Conservation (phyloP, 2,797 vertebrate species). For the Pseudopleuronectes americanus region DNA sequence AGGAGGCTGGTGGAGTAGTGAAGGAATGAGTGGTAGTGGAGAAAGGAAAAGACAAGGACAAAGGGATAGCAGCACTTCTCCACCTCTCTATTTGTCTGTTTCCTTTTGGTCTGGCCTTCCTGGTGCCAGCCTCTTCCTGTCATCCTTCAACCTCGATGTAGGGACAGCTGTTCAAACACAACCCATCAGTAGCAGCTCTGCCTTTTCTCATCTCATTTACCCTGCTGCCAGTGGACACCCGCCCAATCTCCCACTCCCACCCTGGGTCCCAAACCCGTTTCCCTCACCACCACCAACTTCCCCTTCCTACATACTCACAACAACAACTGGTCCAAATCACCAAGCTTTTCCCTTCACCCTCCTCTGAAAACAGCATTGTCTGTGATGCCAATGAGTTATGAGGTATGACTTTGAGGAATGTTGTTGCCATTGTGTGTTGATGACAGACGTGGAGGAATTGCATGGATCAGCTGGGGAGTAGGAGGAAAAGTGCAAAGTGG, state of each 20-base stretch:
- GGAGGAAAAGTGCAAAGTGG: conserved; percentile 1
- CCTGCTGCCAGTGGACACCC: not conserved
- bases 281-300: conserved; percentile 26
- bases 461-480: conserved; percentile 23
- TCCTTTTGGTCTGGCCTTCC: conserved; percentile 37
- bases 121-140: conserved; percentile 51
- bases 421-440: conserved; percentile 44
- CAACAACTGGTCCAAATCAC: conserved; percentile 37
- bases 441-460: conserved; percentile 40
- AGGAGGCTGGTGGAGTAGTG: not conserved
- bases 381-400: conserved; percentile 41
- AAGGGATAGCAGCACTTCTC: not conserved
- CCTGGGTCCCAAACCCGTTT: not conserved
- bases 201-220: conserved; percentile 11
- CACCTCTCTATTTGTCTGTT: conserved; percentile 10
- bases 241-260: not conserved
- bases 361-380: conserved; percentile 54
- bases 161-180: conserved; percentile 48
- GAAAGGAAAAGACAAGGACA: conserved; percentile 7
- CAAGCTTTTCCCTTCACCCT: conserved; percentile 36
- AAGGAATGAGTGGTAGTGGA: not conserved
- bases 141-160: conserved; percentile 38
- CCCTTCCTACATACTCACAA: conserved; percentile 23
- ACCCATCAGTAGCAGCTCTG: not conserved
- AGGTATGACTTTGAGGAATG: conserved; percentile 49